Evolutionary conservation across 2,113 vertebrate species (phyloP), one percentile per base, ranked within the genome.

Genomic region (Corythoichthys intestinalis): DNA sequence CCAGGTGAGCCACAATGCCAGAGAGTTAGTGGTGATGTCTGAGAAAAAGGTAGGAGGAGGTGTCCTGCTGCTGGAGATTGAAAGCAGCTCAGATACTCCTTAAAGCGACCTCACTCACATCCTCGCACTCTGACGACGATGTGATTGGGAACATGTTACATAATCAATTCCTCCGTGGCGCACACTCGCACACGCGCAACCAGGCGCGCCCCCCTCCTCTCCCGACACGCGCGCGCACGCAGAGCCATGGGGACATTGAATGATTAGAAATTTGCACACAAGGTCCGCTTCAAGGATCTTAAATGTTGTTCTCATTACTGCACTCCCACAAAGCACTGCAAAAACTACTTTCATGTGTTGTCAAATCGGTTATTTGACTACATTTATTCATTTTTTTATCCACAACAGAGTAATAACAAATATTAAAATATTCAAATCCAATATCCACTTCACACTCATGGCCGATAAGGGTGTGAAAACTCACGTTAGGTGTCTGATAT

Each of bases 61-160:
- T 15, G 78, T 77, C 73, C 77, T 77, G 67, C 46, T 58, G 56
- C 13, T 20, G 46, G 17, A 70, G 65, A 66, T 57, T 50, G 79
- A 78, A 39, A 64, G 48, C 49, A 67, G 73, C 74, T 5, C 52
- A 64, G 77, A 78, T 70, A 37, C 59, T 78, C 87, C 83, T 76
- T 81, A 70, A 80, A 75, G 85, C 81, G 69, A 73, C 82, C 77
- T 82, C 49, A 54, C 73, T 72, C 56, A 13, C 56, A 58, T 58
- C 79, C 82, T 77, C 77, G 52, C 50, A 70, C 80, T 75, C 81
- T 13, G 71, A 54, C 77, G 44, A 70, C 65, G 85, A 86, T 82
- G 81, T 68, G 85, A 82, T 53, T 78, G 82, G 73, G 76, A 81
- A 77, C 82, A 72, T 71, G 77, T 90, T 90, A 88, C 86, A 80